Base-by-base conservation (phyloP, 2,113 vertebrate genomes). In the Aphyosemion australe region DNA sequence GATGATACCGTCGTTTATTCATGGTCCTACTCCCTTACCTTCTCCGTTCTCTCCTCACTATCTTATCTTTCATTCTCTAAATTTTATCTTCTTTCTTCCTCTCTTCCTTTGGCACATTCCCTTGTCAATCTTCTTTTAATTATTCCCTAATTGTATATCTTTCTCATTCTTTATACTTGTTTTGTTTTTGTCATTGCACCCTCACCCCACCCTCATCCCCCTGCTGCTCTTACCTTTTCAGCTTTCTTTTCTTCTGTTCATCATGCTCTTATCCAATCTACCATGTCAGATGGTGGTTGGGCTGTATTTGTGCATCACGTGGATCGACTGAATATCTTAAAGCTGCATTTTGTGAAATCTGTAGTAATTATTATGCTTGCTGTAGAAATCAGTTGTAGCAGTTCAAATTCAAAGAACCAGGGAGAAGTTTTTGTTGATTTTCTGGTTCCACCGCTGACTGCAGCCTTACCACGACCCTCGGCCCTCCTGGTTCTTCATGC, bases 1-100 rank as follows among this genome's bases (percentile, higher is more conserved):
- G 47, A 55, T 58, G 41, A 69, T 68, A 20, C 19, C 32, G 32
- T 57, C 58, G 32, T 52, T 32, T 47, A 15, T 15, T 51, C 18
- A 16, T 61, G 21, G 53, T 53, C n/a, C 14, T 52, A 12, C 20
- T 19, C 31, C 21, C 53, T 53, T 32, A 21, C 50, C 16, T 62
- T 56, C 20, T 19, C 64, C 15, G 8, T 69, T 39, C 39, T 37
- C 42, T 64, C 12, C 15, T 10, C 26, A 18, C 34, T 20, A 61
- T 61, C 60, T 49, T 52, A 65, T 55, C 51, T 54, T 32, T 51
- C 14, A 43, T 53, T 61, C 19, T 14, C 37, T 34, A 1, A 45
- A 26, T 71, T 60, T 14, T 6, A 49, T 55, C 51, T 37, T 50
- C 50, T 39, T 2, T 58, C 45, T 12, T n/a, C 19, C 19, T 21